phyloP scores from a whole-genome alignment of 2,113 vertebrate genomes.

The Serilophus lunatus region DNA sequence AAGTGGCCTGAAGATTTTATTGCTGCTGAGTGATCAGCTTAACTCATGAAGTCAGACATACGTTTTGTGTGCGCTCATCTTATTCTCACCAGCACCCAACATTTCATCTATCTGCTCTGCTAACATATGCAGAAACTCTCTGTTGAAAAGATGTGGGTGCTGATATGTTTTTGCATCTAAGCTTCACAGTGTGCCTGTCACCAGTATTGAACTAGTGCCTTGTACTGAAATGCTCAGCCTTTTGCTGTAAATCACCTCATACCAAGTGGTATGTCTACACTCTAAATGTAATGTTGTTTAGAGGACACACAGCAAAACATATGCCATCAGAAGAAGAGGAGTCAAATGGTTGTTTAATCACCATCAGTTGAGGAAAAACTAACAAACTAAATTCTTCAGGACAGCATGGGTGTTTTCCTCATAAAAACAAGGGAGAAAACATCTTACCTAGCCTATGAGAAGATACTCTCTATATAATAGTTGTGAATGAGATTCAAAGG shows the following conservation, averaged over 20 bases:
- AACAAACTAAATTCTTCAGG: not conserved
- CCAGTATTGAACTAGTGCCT: not conserved
- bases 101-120: not conserved
- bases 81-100: not conserved
- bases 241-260: not conserved
- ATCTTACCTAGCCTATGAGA: not conserved
- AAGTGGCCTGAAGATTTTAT: constrained; percentile 33
- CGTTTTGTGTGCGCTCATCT: not conserved
- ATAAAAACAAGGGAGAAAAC: not conserved
- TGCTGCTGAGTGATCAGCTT: not conserved
- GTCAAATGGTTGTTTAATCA: not conserved
- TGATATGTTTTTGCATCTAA: not conserved
- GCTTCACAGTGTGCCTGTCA: not conserved
- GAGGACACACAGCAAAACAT: not conserved
- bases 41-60: not conserved
- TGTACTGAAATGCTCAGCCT: not conserved
- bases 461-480: not conserved
- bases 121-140: not conserved
- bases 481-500: not conserved
- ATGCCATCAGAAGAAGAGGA: not conserved
- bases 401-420: not conserved
- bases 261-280: not conserved
- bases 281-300: not conserved
- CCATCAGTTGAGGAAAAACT: not conserved
- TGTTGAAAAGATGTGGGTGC: not conserved